Evolutionary conservation across 2,888 invertebrate species (phyloP).

Genomic region (Dorcus hopei): DNA sequence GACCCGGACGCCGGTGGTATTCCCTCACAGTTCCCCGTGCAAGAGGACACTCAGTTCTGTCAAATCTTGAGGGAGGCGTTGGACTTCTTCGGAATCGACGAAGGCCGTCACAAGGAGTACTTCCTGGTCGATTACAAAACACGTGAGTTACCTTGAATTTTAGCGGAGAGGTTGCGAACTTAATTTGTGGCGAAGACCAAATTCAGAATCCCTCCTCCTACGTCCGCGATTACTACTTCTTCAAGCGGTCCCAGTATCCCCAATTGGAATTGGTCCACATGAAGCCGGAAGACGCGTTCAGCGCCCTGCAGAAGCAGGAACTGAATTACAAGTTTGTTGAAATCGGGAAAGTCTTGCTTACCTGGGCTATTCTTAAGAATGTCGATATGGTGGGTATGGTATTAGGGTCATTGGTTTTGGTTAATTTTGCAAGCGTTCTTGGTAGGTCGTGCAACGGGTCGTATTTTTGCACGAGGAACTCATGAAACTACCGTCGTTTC

Average conservation of each 20-base stretch:
- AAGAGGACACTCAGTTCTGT: slow-evolving; percentile 94
- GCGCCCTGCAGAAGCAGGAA: slow-evolving; percentile 86
- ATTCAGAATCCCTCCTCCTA: slow-evolving; percentile 94
- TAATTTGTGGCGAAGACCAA: slow-evolving; percentile 65
- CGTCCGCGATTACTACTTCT: slow-evolving; percentile 82
- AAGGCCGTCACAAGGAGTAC: slow-evolving; percentile 81
- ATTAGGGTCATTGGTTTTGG: too few relatives aligned
- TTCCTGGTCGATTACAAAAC: slow-evolving; percentile 98
- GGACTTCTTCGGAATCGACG: slow-evolving; percentile 96
- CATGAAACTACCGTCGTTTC: slow-evolving; percentile 97
- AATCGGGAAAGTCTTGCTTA: slow-evolving; percentile 90
- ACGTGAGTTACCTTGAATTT: slow-evolving; percentile 60
- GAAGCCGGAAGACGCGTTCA: slow-evolving; percentile 87
- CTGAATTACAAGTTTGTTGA: slow-evolving; percentile 93
- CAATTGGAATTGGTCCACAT: slow-evolving; percentile 91
- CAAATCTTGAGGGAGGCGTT: slow-evolving; percentile 93
- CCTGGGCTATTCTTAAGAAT: slow-evolving; percentile 89
- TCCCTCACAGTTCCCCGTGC: slow-evolving; percentile 97
- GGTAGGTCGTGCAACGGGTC: slow-evolving; percentile 89
- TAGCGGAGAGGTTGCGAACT: neutral
- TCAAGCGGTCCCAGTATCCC: slow-evolving; percentile 90
- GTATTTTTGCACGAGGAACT: slow-evolving; percentile 98
- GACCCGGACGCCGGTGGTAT: slow-evolving; percentile 90
- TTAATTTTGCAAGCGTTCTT: slow-evolving; percentile 10
- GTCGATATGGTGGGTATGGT: slow-evolving; percentile 72